Evolutionary conservation across 1,140 invertebrate genomes (phyloP), one percentile per base, ranked within the genome.

Genomic region (Pseudomyrmex sp.): DNA sequence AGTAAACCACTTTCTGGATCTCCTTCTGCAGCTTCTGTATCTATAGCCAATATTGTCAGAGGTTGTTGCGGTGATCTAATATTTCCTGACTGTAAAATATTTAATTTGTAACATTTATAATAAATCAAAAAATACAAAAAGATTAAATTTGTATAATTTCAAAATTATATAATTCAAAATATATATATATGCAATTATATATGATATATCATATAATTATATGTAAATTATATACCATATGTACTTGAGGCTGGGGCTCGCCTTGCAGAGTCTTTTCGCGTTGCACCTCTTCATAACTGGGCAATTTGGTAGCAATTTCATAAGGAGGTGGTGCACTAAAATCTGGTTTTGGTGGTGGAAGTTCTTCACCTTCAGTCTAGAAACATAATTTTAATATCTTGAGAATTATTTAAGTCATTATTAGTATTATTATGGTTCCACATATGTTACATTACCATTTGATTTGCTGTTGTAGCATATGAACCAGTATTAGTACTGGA

Each of bases 261-360:
- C 96, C 97, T 92, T 98, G 96, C 84, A 98, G 94, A 85, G 96
- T 96, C 91, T 98, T 98, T 91, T 98, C 97, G 85, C 97, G 95
- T 92, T 98, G 97, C 62, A 98, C 98, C 93, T 98, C 98, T 92
- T 98, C 98, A 94, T 98, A 98, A 56, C 97, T 97, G 26, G 98
- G 98, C 90, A 98, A 94, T 94, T 98, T 98, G 12, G 97, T 97
- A 35, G 96, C 96, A 9, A 97, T 95, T 92, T 97, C 96, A 92
- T 98, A 98, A 1, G 97, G 97, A 4, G 98, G 98, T 35, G 98
- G 97, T 66, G 97, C 97, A 68, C 96, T 97, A 92, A 97, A 97
- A 90, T 98, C 97, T 18, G 96, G 95, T 90, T 97, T 97, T 1
- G 97, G 97, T 10, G 97, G 97, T 63, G 97, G 97, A 87, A 97